phyloP scores from a whole-genome alignment of 2,797 vertebrate species.

The Myripristis murdjan region DNA sequence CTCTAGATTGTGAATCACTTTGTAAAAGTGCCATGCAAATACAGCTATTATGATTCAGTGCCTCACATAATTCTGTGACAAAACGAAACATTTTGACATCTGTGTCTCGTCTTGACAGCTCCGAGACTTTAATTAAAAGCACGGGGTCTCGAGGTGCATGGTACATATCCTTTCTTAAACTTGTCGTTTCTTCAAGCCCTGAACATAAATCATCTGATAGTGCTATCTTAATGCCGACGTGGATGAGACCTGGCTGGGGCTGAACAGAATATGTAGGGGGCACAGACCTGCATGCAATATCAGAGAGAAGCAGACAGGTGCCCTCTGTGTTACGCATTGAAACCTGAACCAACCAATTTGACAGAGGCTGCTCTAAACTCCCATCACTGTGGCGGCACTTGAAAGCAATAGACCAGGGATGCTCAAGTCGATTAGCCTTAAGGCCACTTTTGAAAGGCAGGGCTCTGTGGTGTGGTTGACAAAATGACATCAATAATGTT shows the following conservation, averaged over 20 bases:
- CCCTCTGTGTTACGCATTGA: conserved; percentile 29
- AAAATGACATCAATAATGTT: conserved; percentile 48
- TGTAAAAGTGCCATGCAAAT: background rate
- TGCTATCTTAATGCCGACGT: conserved; percentile 23
- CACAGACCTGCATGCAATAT: conserved; percentile 21
- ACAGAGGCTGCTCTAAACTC: conserved; percentile 47
- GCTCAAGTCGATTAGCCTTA: conserved; percentile 41
- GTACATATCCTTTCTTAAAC: background rate
- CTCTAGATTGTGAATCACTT: background rate
- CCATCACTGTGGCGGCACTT: conserved; percentile 36
- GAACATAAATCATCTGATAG: background rate
- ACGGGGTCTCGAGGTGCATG: background rate
- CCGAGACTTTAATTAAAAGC: background rate
- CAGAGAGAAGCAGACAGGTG: conserved; percentile 33
- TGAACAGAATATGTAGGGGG: background rate
- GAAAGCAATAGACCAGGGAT: conserved; percentile 45
- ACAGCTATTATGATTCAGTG: background rate
- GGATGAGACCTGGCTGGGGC: background rate
- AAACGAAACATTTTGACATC: background rate
- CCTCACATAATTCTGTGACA: background rate
- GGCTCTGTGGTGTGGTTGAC: conserved; percentile 19
- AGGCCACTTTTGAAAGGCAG: conserved; percentile 21
- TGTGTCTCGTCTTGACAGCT: background rate
- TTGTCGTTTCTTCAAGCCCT: background rate
- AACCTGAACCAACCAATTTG: conserved; percentile 60